A percentile compares a stretch with the other conserved stretches of the same genome.
Conservation (phyloP, 2,113 vertebrate species). For the Lethenteron camtschaticum region DNA sequence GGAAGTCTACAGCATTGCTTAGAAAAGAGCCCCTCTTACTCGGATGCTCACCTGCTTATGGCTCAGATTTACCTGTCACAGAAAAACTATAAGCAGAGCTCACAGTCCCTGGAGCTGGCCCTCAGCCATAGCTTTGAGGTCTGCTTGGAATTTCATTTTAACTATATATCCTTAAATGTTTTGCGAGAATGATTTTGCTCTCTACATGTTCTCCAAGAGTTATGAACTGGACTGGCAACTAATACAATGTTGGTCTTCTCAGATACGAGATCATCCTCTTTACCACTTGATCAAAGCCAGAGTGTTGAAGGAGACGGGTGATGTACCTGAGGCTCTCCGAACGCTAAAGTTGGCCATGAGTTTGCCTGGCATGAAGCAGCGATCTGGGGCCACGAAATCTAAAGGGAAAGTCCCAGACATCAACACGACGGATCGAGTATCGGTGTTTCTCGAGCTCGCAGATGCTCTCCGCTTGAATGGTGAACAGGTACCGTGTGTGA, state of each 20-base stretch:
- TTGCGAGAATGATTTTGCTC: neutral
- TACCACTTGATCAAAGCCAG: slow-evolving; percentile 90
- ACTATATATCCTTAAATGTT: neutral
- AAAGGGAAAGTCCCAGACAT: slow-evolving; percentile 39
- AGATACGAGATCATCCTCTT: slow-evolving; percentile 66
- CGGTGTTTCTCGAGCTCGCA: slow-evolving; percentile 64
- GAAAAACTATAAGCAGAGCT: slow-evolving; percentile 46
- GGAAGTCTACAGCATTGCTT: slow-evolving; percentile 48
- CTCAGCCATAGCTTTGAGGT: slow-evolving; percentile 88
- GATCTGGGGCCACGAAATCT: slow-evolving; percentile 29
- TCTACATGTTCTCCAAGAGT: neutral
- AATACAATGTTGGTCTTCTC: slow-evolving; percentile 4
- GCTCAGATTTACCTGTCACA: slow-evolving; percentile 70
- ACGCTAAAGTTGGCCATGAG: slow-evolving; percentile 74
- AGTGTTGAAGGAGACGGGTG: slow-evolving; percentile 56
- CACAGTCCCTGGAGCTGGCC: slow-evolving; percentile 72
- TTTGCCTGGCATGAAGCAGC: slow-evolving; percentile 51
- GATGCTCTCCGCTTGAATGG: slow-evolving; percentile 65
- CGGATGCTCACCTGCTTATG: slow-evolving; percentile 74
- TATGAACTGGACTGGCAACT: neutral
- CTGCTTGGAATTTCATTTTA: slow-evolving; percentile 10
- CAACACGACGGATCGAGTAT: slow-evolving; percentile 42
- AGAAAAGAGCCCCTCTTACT: slow-evolving; percentile 50
- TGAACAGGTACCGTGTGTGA: slow-evolving; percentile 39
- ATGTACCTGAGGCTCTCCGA: slow-evolving; percentile 62